Base-by-base conservation (phyloP, 2,113 vertebrate species). In the Galeopterus variegatus region DNA sequence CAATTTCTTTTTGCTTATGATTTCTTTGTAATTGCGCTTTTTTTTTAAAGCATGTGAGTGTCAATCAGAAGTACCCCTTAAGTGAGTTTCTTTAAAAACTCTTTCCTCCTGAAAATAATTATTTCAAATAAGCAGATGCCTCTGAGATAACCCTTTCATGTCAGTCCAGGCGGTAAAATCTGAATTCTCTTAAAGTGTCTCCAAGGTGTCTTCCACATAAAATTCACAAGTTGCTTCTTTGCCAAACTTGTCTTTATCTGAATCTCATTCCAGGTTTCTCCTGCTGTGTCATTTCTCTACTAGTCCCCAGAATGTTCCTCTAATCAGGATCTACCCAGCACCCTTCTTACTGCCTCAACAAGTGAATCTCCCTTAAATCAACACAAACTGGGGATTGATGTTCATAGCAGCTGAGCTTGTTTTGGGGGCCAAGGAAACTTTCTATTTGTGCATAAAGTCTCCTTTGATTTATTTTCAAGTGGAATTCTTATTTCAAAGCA, bases 391-490 rank as follows among this genome's bases (percentile, higher is more conserved):
- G 7, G 15, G 67, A 84, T 95, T 92, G 84, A 80, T 76, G 33
- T 76, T 92, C 50, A 65, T 72, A 95, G 88, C 52, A 88, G 48
- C 72, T 84, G 84, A 95, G 21, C 62, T 95, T 83, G 75, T 65
- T 45, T 58, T 23, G 45, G 33, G 26, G 33, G 9, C 60, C 81
- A 79, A 14, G n/a, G 94, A 93, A 94, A 2, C 2, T 60, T 96
- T 91, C 36, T 95, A 54, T 95, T 81, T 93, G 62, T 90, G 56
- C 45, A 17, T 62, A 72, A 89, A 96, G 18, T 90, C n/a, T 84
- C 15, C 26, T 95, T 82, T 69, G 76, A 87, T 70, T 93, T 60
- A 92, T 97, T 96, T 87, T 90, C 76, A 86, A 52, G 33, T 73
- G 12, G 50, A 88, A 36, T 90, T 96, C 31, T 87, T 85, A 72